Base-by-base conservation (phyloP, 2,797 vertebrate genomes). In the Scolopax rusticola region DNA sequence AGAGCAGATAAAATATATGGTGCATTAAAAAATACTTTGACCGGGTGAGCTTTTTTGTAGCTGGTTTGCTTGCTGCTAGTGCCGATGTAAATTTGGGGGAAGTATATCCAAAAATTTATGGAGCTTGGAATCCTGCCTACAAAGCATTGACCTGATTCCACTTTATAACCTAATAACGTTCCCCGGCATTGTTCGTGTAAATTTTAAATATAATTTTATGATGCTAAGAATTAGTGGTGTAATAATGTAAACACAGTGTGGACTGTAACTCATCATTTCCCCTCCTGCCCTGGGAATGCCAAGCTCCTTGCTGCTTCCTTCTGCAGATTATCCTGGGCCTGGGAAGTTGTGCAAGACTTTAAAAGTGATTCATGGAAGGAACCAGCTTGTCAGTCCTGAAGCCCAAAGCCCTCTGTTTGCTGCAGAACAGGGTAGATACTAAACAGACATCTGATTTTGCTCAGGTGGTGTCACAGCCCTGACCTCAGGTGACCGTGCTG, bases 1-100 rank as follows among this genome's bases (percentile, higher is more conserved):
- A 89, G 96, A 97, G 94, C 91, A 94, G 89, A 98, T 98, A 97
- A 98, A 98, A 98, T 98, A 98, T 97, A 98, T 94, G 97, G 64
- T 17, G 96, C 97, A 92, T 98, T 98, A 97, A 97, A 97, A 95
- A 90, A 96, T 93, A 91, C 95, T 97, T 97, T 97, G 98, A 95
- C 94, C 88, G 90, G 93, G 93, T 97, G 97, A 97, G 98, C 96
- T 97, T 97, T 89, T 96, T 97, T 93, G 43, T 96, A 93, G 97
- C 93, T 73, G 83, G 91, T 96, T 96, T 96, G 89, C 91, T 93
- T 95, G 95, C 96, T 95, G 96, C 91, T 96, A 96, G 97, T 97
- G 93, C 89, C n/a, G 60, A 93, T 96, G 86, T 98, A 97, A 98
- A 98, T 98, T 97, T 98, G 70, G 96, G 91, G 70, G 82, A 93